Conservation (phyloP, 2,113 vertebrate genomes). For the Boulengeromyrus knoepffleri region DNA sequence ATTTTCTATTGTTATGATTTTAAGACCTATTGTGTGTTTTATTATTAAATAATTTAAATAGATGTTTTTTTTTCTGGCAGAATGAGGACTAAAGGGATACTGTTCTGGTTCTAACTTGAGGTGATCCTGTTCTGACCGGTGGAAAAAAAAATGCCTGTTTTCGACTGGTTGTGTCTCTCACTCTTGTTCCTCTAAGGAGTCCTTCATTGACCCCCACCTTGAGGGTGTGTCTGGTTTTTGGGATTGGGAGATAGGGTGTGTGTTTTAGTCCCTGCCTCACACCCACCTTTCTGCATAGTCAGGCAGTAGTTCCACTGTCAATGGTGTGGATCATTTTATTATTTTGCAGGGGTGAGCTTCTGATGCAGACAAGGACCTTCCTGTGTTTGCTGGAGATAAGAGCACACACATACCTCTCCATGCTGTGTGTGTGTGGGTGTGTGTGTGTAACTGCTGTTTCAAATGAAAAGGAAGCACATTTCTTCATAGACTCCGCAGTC, state of each 20-base stretch:
- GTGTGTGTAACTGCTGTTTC: background rate
- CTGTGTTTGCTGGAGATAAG: background rate
- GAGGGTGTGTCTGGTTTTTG: background rate
- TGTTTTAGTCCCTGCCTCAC: background rate
- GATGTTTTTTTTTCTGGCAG: too few species aligned
- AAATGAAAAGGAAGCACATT: background rate
- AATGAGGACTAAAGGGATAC: too few species aligned
- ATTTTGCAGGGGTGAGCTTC: background rate
- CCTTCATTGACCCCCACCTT: background rate
- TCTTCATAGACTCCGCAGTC: background rate
- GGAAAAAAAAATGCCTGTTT: background rate
- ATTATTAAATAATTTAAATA: too few species aligned
- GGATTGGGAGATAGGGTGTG: background rate
- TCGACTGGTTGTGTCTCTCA: background rate
- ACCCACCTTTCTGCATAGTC: background rate
- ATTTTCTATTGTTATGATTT: too few species aligned
- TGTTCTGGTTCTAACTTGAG: too few species aligned
- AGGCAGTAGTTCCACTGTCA: background rate
- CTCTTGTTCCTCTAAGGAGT: background rate
- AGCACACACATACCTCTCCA: background rate
- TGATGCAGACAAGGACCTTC: background rate
- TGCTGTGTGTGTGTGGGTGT: background rate
- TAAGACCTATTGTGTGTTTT: too few species aligned
- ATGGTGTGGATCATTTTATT: background rate
- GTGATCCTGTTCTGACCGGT: too few species aligned